phyloP scores from a whole-genome alignment of 1,140 invertebrate genomes.

The Achatina immaculata region DNA sequence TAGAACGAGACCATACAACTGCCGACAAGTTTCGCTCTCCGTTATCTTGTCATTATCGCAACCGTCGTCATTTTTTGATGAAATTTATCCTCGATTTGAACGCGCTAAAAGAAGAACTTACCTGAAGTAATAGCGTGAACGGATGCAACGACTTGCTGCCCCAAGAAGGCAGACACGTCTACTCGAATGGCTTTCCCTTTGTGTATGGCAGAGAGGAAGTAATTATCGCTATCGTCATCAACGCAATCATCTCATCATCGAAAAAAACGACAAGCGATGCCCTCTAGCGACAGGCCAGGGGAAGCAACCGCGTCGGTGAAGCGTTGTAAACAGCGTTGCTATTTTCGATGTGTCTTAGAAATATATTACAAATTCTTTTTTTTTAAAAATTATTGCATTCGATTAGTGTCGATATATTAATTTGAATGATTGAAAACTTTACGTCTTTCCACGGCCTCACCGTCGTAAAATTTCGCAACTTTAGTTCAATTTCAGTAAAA shows the following conservation, averaged over 20 bases:
- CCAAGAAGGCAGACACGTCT: neutral
- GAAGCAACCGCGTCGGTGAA: neutral
- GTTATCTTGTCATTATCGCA: conserved; percentile 25
- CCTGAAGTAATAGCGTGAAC: neutral
- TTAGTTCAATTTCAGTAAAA: too few species aligned
- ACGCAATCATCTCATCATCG: conserved; percentile 39
- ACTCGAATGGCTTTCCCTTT: neutral
- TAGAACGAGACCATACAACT: neutral
- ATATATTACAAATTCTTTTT: neutral
- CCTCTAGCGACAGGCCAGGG: conserved; percentile 31
- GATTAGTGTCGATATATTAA: neutral
- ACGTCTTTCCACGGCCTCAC: neutral
- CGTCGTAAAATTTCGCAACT: neutral
- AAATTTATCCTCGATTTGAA: neutral
- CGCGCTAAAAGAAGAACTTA: neutral
- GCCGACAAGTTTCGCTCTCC: neutral
- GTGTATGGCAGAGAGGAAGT: conserved; percentile 26
- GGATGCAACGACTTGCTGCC: neutral
- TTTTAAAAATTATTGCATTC: neutral
- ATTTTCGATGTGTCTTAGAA: neutral
- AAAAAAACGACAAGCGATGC: conserved; percentile 27
- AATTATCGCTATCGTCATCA: conserved; percentile 43
- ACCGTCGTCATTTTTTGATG: conserved; percentile 7
- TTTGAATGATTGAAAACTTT: neutral
- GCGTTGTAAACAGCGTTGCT: neutral